Evolutionary conservation across 23 tunicate genomes (phyloP), one percentile per base, ranked within the genome.

Genomic region (Styela clava): DNA sequence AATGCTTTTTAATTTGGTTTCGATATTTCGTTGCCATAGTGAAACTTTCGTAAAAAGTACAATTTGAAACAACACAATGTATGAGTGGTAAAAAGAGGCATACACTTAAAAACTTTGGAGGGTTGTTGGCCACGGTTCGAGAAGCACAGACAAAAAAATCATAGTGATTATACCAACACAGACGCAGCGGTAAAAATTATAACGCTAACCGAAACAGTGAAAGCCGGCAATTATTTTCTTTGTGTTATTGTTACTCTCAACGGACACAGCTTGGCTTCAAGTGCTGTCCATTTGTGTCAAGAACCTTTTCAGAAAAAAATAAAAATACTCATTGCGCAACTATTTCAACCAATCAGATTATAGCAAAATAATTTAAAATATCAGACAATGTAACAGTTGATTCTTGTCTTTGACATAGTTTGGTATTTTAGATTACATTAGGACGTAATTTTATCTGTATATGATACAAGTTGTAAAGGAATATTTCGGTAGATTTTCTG

Each of bases 101-200:
- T 71, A 29, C 77, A 3, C 77, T 71, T 71, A 35, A 71, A 71
- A 71, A 71, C 24, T n/a, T 71, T 21, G 12, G 35, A 71, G 32
- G 37, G 77, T 71, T 34, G 77, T 71, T 71, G 77, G 77, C 32
- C 16, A 71, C 77, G 77, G 77, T 34, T 71, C 77, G 34, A 3
- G 20, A 18, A 32, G 34, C 77, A 29, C 77, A 27, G 24, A 71
- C 77, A 71, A 71, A 26, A 71, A 26, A 71, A 28, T 22, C 32
- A 3, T 28, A 3, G 77, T 26, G 77, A 26, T 28, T 27, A 71
- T 28, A 71, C 70, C 70, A 65, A 65, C 70, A 65, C 7, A 65
- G 31, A 65, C 70, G 37, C 77, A 71, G 34, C 77, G 23, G 35
- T 29, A 31, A 71, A 71, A 71, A 71, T 71, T 71, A 71, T 71